Conservation (phyloP, 2,797 vertebrate species). For the Gymnoscopelus braueri region DNA sequence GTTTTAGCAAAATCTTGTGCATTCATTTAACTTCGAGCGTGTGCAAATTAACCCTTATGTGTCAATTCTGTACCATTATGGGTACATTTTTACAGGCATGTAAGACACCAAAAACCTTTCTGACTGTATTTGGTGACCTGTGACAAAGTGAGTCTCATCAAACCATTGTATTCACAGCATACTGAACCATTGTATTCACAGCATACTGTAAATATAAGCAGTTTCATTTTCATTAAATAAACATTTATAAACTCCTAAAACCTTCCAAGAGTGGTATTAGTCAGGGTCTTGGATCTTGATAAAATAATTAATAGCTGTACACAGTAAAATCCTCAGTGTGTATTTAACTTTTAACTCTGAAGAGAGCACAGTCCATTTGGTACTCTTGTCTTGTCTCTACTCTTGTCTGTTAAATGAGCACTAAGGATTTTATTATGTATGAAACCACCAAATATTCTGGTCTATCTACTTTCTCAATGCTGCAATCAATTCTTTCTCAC, state of each 20-base stretch:
- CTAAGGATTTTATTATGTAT: too few relatives aligned
- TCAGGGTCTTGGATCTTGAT: not conserved
- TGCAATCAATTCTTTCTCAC: constrained; percentile 83
- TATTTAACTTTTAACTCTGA: too few relatives aligned
- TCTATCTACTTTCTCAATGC: constrained; percentile 75
- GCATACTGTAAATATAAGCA: not conserved
- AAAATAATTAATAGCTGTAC: not conserved
- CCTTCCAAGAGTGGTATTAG: not conserved
- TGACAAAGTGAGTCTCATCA: not conserved
- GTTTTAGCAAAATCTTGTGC: not conserved
- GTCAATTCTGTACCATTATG: too few relatives aligned
- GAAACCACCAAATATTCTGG: constrained; percentile 25
- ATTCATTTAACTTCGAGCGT: not conserved
- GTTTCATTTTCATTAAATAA: constrained; percentile 7
- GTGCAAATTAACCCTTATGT: too few relatives aligned
- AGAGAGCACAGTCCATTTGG: not conserved
- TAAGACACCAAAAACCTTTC: constrained; percentile 32
- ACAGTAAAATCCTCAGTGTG: not conserved
- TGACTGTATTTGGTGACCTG: constrained; percentile 18
- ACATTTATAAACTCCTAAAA: not conserved
- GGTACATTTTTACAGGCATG: constrained; percentile 5
- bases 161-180: not conserved
- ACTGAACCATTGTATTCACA: not conserved
- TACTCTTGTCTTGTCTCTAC: not conserved
- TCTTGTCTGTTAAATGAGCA: too few relatives aligned